Evolutionary conservation across 2,113 vertebrate genomes (phyloP).

Genomic region (Chaetodon auriga): DNA sequence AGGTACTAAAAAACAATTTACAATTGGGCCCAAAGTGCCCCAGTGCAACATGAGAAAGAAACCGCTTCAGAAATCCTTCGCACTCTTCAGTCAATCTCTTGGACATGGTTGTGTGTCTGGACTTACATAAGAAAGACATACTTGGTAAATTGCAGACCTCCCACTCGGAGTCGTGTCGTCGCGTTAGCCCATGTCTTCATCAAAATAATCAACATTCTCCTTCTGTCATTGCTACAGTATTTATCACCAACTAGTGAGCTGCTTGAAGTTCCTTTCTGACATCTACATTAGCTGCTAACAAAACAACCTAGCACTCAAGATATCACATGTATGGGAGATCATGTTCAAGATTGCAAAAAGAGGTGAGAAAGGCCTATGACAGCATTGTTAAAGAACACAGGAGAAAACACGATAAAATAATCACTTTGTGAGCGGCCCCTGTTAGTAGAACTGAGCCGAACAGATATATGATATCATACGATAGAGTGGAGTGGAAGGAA

Average conservation of each 20-base stretch:
- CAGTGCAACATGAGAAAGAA: constrained; percentile 84
- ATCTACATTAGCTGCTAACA: constrained; percentile 65
- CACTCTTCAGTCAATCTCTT: constrained; percentile 62
- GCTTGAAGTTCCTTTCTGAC: constrained; percentile 60
- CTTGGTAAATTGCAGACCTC: constrained; percentile 53
- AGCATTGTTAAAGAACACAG: constrained; percentile 34
- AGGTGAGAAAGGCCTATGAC: constrained; percentile 27
- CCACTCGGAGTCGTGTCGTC: constrained; percentile 50
- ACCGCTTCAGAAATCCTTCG: constrained; percentile 67
- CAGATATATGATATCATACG: background rate
- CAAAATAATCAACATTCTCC: constrained; percentile 62
- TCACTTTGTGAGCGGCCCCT: constrained; percentile 18
- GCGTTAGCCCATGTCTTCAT: constrained; percentile 55
- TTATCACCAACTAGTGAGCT: constrained; percentile 58
- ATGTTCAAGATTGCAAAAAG: constrained; percentile 54
- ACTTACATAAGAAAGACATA: constrained; percentile 29
- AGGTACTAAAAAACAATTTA: constrained; percentile 66
- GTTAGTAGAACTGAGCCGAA: constrained; percentile 37
- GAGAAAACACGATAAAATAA: constrained; percentile 27
- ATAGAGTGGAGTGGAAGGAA: constrained; percentile 32
- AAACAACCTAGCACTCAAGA: constrained; percentile 56
- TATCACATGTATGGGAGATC: constrained; percentile 75
- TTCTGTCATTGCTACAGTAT: constrained; percentile 79
- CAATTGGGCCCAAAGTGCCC: constrained; percentile 78
- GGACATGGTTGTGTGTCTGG: constrained; percentile 62